Conservation (phyloP, 2,888 invertebrate genomes). For the Hypolimnas misippus region DNA sequence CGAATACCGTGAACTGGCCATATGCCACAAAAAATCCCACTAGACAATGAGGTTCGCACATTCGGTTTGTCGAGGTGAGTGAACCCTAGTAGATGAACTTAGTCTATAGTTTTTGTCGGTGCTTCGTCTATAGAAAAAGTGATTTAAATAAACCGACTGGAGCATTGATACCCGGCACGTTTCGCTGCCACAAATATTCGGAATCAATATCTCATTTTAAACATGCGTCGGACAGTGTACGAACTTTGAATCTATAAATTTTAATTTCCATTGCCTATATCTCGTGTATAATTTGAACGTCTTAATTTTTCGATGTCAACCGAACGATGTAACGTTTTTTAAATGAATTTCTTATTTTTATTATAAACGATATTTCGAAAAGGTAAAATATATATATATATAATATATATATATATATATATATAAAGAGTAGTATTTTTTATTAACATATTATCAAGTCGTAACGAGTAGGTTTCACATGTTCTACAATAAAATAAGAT, state of each 20-base stretch:
- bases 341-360: not conserved
- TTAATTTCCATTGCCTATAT: slow-evolving; percentile 16
- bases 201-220: slow-evolving; percentile 40
- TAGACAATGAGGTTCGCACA: slow-evolving; percentile 79
- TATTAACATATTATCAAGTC: not conserved
- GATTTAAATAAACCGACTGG: slow-evolving; percentile 43
- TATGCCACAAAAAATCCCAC: slow-evolving; percentile 74
- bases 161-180: slow-evolving; percentile 27
- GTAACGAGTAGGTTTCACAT: not conserved
- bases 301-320: not conserved
- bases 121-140: slow-evolving; percentile 65
- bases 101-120: slow-evolving; percentile 74
- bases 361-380: not conserved
- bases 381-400: not conserved
- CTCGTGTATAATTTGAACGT: not conserved
- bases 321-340: not conserved
- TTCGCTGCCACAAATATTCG: slow-evolving; percentile 29
- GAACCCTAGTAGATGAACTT: slow-evolving; percentile 67
- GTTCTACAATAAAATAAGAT: slow-evolving; percentile 15
- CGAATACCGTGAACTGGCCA: slow-evolving; percentile 67
- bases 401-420: no score
- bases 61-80: slow-evolving; percentile 76
- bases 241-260: slow-evolving; percentile 37
- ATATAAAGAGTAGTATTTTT: not conserved
- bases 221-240: slow-evolving; percentile 47